These are phyloP conservation scores for Aphelinus certus DNA, from an alignment of 1,140 invertebrate species.

Conservation along the genomic window DNA sequence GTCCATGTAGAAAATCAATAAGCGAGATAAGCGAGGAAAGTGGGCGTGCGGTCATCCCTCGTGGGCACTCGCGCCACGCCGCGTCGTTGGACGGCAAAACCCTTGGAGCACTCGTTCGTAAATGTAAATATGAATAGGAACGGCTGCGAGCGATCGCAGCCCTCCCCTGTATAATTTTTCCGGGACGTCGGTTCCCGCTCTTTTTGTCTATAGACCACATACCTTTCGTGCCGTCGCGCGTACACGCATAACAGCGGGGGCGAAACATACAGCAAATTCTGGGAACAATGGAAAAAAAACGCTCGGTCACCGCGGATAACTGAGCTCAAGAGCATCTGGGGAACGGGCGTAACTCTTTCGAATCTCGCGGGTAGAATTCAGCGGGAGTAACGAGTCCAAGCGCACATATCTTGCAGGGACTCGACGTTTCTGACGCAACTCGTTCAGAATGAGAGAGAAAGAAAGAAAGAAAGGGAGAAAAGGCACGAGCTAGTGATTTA, in stretches of 20 bases:
- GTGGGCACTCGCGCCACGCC: too few relatives aligned
- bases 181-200: neutral
- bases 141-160: neutral
- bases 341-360: neutral
- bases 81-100: too few relatives aligned
- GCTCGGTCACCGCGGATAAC: slow-evolving; percentile 4
- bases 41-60: too few relatives aligned
- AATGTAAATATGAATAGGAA: too few relatives aligned
- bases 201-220: neutral
- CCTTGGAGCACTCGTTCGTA: too few relatives aligned
- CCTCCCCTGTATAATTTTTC: slow-evolving; percentile 2
- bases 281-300: slow-evolving; percentile 25
- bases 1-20: too few relatives aligned
- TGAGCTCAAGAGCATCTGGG: slow-evolving; percentile 5
- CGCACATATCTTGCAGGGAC: too few relatives aligned
- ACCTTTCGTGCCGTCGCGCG: neutral
- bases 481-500: slow-evolving; percentile 4
- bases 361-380: too few relatives aligned
- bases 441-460: too few relatives aligned
- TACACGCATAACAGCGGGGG: slow-evolving; percentile 11
- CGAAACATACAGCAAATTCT: slow-evolving; percentile 19
- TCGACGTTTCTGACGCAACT: too few relatives aligned
- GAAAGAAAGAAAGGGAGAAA: neutral
- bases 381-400: too few relatives aligned
- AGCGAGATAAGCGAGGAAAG: too few relatives aligned